These are phyloP conservation scores for Argyrosomus japonicus DNA, from an alignment of 2,113 vertebrate genomes.

Conservation along the genomic window DNA sequence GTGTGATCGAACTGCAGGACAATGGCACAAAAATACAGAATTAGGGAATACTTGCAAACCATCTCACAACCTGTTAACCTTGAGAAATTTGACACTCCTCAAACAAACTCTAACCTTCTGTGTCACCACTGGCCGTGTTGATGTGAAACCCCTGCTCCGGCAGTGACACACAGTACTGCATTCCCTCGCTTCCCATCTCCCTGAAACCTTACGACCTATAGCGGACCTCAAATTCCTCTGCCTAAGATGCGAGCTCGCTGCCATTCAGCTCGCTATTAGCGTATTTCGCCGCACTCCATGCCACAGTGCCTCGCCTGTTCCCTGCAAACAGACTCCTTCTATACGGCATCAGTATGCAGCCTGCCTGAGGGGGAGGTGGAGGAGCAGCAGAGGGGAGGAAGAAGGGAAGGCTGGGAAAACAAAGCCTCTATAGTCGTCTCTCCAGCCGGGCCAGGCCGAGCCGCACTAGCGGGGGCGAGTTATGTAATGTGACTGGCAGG, in stretches of 20 bases:
- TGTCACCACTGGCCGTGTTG: slow-evolving; percentile 17
- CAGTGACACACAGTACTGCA: slow-evolving; percentile 18
- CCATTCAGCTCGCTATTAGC: slow-evolving; percentile 80
- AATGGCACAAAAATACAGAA: slow-evolving; percentile 32
- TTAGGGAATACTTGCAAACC: slow-evolving; percentile 39
- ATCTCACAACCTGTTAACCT: slow-evolving; percentile 34
- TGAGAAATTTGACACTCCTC: slow-evolving; percentile 30
- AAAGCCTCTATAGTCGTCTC: slow-evolving; percentile 87
- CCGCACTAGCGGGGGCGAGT: slow-evolving; percentile 78
- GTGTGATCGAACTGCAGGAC: slow-evolving; percentile 11
- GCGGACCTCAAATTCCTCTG: slow-evolving; percentile 71
- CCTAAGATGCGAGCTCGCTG: slow-evolving; percentile 66
- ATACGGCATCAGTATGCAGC: slow-evolving; percentile 81
- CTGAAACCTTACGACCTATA: slow-evolving; percentile 59
- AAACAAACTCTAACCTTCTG: slow-evolving; percentile 48
- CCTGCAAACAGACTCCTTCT: slow-evolving; percentile 83
- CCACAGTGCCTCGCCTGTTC: slow-evolving; percentile 83
- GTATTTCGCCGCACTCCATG: slow-evolving; percentile 68
- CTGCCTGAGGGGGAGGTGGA: slow-evolving; percentile 73
- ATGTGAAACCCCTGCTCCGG: slow-evolving; percentile 19
- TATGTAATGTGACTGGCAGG: slow-evolving; percentile 88
- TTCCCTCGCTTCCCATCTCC: slow-evolving; percentile 34
- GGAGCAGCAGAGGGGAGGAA: slow-evolving; percentile 69
- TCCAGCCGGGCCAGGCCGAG: slow-evolving; percentile 81
- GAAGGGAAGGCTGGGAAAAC: slow-evolving; percentile 81